These are phyloP conservation scores for Myotis myotis DNA, from an alignment of 2,797 vertebrate genomes.

Conservation along the genomic window DNA sequence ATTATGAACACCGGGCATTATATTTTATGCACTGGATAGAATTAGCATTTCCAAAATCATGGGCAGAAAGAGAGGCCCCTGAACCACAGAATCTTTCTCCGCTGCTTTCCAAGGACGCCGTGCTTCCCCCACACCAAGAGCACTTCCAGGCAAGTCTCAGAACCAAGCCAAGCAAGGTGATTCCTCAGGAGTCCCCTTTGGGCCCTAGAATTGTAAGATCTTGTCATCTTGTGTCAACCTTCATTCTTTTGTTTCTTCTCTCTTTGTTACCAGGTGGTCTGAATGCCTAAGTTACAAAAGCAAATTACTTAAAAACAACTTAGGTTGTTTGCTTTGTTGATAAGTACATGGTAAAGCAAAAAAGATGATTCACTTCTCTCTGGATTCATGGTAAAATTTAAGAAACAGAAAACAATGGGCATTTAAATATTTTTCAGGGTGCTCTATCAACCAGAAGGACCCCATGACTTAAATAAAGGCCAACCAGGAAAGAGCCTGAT, in stretches of 20 bases:
- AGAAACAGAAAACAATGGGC: background rate
- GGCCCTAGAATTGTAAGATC: background rate
- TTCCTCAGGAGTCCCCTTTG: background rate
- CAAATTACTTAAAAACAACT: conserved; percentile 28
- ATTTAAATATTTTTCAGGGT: background rate
- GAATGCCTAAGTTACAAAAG: background rate
- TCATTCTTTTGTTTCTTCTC: background rate
- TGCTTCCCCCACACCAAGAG: too few species aligned
- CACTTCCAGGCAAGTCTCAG: background rate
- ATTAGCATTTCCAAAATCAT: background rate
- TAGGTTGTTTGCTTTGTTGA: conserved; percentile 10
- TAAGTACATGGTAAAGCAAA: background rate
- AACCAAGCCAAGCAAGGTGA: background rate
- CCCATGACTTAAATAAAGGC: background rate
- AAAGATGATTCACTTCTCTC: conserved; percentile 11
- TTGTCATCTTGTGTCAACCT: background rate
- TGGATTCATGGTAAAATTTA: background rate
- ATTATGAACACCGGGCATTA: background rate
- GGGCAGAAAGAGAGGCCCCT: background rate
- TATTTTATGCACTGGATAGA: background rate
- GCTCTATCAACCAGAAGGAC: background rate
- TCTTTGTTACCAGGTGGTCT: conserved; percentile 10
- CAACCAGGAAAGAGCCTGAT: background rate
- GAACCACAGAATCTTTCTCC: background rate
- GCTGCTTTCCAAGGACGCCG: background rate